A percentile compares a stretch with the other conserved stretches of the same genome.
These are phyloP conservation scores for Leptodactylus fallax DNA, from an alignment of 2,797 vertebrate genomes.

Conservation along the genomic window DNA sequence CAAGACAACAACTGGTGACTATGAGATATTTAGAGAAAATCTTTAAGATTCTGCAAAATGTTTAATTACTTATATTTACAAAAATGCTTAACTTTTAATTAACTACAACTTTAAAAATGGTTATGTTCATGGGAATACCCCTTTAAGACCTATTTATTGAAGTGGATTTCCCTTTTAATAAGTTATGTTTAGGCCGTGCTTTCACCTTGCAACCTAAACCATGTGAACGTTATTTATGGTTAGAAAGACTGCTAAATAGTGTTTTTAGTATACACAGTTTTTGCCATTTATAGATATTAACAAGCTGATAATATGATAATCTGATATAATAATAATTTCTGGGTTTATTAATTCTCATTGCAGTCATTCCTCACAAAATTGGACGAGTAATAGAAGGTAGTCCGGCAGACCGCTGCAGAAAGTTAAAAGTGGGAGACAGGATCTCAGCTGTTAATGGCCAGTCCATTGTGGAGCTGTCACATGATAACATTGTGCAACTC, in stretches of 20 bases:
- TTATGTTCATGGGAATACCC: too few species aligned
- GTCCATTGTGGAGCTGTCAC: conserved; percentile 92
- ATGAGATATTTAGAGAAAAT: too few species aligned
- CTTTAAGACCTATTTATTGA: too few species aligned
- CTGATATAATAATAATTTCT: neutral
- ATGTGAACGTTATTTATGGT: neutral
- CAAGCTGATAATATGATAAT: neutral
- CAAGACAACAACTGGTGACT: too few species aligned
- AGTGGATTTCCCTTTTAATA: too few species aligned
- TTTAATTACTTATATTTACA: too few species aligned
- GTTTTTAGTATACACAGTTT: neutral
- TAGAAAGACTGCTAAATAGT: neutral
- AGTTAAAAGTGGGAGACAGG: conserved; percentile 92
- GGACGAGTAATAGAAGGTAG: conserved; percentile 96
- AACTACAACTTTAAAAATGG: too few species aligned
- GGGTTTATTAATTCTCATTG: conserved; percentile 39
- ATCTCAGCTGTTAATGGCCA: conserved; percentile 94
- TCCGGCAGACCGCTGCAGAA: conserved; percentile 90
- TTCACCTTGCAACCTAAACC: neutral
- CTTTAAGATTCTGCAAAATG: too few species aligned
- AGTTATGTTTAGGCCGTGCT: neutral
- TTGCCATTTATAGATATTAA: neutral
- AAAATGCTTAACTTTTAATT: too few species aligned
- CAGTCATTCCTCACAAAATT: conserved; percentile 98
- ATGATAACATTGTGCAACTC: conserved; percentile 95